These are phyloP conservation scores for Eudyptes chrysolophus DNA, from an alignment of 2,113 vertebrate genomes.

Conservation along the genomic window DNA sequence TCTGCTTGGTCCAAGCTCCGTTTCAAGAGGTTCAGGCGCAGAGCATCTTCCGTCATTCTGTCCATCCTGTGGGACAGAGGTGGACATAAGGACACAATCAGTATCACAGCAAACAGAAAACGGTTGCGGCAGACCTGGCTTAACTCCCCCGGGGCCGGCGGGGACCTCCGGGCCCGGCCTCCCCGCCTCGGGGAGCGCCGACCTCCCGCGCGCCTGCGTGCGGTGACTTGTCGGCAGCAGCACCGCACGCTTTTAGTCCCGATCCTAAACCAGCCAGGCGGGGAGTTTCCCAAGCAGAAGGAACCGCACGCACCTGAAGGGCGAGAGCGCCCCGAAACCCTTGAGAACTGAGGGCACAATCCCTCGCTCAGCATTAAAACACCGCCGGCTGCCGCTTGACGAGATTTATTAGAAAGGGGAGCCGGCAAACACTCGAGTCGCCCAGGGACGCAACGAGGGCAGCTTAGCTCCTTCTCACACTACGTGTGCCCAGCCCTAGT, in stretches of 20 bases:
- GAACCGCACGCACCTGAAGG: background rate
- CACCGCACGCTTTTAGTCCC: background rate
- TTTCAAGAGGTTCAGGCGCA: constrained; percentile 93
- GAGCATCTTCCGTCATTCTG: constrained; percentile 93
- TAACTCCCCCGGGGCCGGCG: rapidly evolving
- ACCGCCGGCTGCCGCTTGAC: rapidly evolving
- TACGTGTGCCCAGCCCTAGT: rapidly evolving
- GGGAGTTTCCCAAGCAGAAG: background rate
- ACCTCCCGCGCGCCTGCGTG: background rate
- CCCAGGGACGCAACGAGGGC: background rate
- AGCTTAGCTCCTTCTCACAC: background rate
- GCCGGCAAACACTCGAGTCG: rapidly evolving
- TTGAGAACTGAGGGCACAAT: rapidly evolving
- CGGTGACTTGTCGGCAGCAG: background rate
- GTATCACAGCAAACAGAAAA: background rate
- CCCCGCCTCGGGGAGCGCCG: background rate
- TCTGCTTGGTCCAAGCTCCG: constrained; percentile 88
- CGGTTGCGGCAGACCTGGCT: background rate
- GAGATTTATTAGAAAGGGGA: background rate
- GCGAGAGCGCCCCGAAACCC: background rate
- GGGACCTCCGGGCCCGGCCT: background rate
- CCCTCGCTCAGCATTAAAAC: background rate
- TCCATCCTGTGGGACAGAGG: constrained; percentile 84
- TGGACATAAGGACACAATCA: background rate
- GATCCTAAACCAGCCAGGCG: background rate